Conservation (phyloP, 2,113 vertebrate genomes). For the Hiodon alosoides region DNA sequence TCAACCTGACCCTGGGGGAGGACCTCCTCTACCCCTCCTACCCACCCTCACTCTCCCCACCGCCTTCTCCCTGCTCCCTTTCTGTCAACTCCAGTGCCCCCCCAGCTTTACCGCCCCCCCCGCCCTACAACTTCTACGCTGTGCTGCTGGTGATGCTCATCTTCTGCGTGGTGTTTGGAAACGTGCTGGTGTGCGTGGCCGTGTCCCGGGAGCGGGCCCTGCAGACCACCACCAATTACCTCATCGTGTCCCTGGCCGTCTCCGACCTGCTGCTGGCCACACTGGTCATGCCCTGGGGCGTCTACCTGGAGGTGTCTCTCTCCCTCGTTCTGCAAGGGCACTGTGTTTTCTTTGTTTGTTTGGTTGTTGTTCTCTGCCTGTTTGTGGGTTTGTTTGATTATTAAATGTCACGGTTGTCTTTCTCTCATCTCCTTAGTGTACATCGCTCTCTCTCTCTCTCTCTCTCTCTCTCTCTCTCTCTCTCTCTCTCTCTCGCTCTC, state of each 20-base stretch:
- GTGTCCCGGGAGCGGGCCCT: slow-evolving; percentile 63
- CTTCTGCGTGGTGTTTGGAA: slow-evolving; percentile 70
- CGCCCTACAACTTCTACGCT: slow-evolving; percentile 53
- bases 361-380: not conserved
- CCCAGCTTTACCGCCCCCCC: slow-evolving; percentile 31
- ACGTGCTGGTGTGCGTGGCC: slow-evolving; percentile 66
- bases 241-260: slow-evolving; percentile 68
- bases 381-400: not conserved
- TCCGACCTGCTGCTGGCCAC: slow-evolving; percentile 67
- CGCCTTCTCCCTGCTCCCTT: slow-evolving; percentile 35
- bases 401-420: too few relatives aligned
- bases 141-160: slow-evolving; percentile 64
- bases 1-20: slow-evolving; percentile 41
- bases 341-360: too few relatives aligned
- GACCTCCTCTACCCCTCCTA: slow-evolving; percentile 18
- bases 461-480: not conserved
- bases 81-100: slow-evolving; percentile 51
- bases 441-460: too few relatives aligned
- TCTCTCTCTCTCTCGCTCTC: not conserved
- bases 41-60: slow-evolving; percentile 44
- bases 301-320: slow-evolving; percentile 63
- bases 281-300: slow-evolving; percentile 70
- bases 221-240: slow-evolving; percentile 73
- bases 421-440: not conserved
- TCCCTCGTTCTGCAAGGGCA: not conserved